Evolutionary conservation across 1,140 invertebrate genomes (phyloP), one percentile per base, ranked within the genome.

Genomic region (Heliothis subflexa): DNA sequence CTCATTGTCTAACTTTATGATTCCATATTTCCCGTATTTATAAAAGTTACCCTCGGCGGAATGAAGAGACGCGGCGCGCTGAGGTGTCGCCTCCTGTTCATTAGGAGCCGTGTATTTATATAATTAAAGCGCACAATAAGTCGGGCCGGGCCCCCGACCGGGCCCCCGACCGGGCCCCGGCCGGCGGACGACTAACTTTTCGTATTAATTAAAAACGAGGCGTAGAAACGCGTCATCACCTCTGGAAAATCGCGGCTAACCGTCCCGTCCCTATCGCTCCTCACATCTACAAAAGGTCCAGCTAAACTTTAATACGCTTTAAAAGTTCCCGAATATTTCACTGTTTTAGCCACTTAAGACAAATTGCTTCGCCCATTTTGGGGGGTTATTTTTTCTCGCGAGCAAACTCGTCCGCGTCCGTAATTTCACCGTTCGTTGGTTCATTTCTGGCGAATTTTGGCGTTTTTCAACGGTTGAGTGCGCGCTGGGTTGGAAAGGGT

Each of bases 341-440:
- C 88, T 87, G 88, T 88, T 92, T 89, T 84, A 89, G 86, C 88
- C 89, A 89, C 91, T 92, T 88, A 88, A 88, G 88, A 92, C 89
- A 91, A 92, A 92, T 92, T 91, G 87, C 91, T 85, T 83, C 78
- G 80, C 52, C 83, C 83, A 82, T 85, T 88, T 83, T 74, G 75
- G 81, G 33, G 82, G 73, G 81, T 88, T 85, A 75, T 75, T 75
- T 75, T 89, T 87, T 85, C 80, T 68, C 68, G 40, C 50, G 68
- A 18, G 47, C 40, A 50, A 79, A 77, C 77, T 75, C 82, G 73
- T 79, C 72, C 72, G 40, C 55, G 81, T 66, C 80, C 78, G 86
- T 84, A 88, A 91, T 92, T 92, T 89, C 85, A 85, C 84, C 86
- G 84, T 85, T 74, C 78, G 78, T 79, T 79, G 71, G 49, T 55